These are phyloP conservation scores for Pygoscelis antarcticus DNA, from an alignment of 2,113 vertebrate genomes.

Conservation along the genomic window DNA sequence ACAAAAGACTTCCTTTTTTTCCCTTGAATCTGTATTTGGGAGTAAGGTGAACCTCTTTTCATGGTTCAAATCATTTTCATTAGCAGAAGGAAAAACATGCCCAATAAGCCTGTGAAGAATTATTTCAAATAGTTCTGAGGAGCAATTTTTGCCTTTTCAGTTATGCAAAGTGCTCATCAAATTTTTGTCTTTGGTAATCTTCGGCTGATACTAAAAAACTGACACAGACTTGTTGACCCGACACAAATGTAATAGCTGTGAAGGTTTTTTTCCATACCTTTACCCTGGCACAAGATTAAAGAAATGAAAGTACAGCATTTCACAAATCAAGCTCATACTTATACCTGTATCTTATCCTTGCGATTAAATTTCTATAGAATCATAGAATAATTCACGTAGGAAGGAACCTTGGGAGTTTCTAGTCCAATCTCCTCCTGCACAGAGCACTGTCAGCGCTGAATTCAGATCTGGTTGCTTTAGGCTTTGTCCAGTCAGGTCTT, in stretches of 20 bases:
- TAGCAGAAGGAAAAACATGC: constrained; percentile 38
- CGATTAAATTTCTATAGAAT: constrained; percentile 39
- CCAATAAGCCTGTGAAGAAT: constrained; percentile 5
- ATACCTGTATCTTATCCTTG: constrained; percentile 7
- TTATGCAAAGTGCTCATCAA: constrained; percentile 54
- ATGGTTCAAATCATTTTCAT: constrained; percentile 55
- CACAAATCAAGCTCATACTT: constrained; percentile 48
- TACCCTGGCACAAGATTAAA: constrained; percentile 33
- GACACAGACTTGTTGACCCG: constrained; percentile 32
- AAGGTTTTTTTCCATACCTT: neutral
- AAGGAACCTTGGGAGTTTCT: neutral
- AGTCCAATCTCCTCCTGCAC: neutral
- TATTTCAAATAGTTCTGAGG: constrained; percentile 37
- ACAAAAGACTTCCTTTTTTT: neutral
- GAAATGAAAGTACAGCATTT: neutral
- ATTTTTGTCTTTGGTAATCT: constrained; percentile 60
- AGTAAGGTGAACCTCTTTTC: constrained; percentile 51
- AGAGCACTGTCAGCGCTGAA: neutral
- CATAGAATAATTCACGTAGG: neutral
- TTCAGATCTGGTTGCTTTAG: neutral
- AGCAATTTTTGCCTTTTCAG: constrained; percentile 60
- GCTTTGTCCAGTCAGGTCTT: neutral
- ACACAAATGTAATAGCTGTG: neutral
- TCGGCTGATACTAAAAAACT: constrained; percentile 39
- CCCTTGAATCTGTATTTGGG: neutral